Conservation (phyloP, 92 coral and sea anemone species). For the Virgularia gustaviana region DNA sequence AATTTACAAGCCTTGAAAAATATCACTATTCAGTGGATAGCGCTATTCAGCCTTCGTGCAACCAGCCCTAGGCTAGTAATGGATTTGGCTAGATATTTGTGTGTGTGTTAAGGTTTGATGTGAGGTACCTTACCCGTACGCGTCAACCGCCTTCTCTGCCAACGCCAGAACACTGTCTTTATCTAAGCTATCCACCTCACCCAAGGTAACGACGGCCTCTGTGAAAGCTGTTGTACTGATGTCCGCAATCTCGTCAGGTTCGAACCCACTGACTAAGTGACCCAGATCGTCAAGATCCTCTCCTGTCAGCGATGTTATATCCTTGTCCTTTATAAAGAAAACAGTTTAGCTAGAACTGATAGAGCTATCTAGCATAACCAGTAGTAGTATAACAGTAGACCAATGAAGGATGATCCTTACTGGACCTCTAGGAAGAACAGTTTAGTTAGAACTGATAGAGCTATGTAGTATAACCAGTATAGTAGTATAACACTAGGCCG, state of each 20-base stretch:
- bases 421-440: no score
- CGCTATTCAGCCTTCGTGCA: no score
- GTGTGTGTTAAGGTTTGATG: no score
- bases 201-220: slow-evolving; percentile 47
- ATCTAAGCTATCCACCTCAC: slow-evolving; percentile 45
- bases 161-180: slow-evolving; percentile 44
- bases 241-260: slow-evolving; percentile 41
- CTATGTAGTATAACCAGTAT: no score
- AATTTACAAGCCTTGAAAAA: background rate
- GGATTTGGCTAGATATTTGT: no score
- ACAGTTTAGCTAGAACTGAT: background rate
- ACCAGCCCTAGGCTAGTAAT: no score
- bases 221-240: slow-evolving; percentile 37
- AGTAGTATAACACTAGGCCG: no score
- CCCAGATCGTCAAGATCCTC: slow-evolving; percentile 66
- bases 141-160: slow-evolving; percentile 55
- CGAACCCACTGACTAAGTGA: slow-evolving; percentile 50
- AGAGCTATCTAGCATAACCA: background rate
- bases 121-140: slow-evolving; percentile 20
- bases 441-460: no score
- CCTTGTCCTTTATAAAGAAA: slow-evolving; percentile 48
- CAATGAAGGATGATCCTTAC: no score
- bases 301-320: slow-evolving; percentile 32
- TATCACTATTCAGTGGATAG: no score
- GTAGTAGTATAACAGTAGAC: no score